Evolutionary conservation across 2,888 invertebrate genomes (phyloP).

Genomic region (Chymomyza procnemis): DNA sequence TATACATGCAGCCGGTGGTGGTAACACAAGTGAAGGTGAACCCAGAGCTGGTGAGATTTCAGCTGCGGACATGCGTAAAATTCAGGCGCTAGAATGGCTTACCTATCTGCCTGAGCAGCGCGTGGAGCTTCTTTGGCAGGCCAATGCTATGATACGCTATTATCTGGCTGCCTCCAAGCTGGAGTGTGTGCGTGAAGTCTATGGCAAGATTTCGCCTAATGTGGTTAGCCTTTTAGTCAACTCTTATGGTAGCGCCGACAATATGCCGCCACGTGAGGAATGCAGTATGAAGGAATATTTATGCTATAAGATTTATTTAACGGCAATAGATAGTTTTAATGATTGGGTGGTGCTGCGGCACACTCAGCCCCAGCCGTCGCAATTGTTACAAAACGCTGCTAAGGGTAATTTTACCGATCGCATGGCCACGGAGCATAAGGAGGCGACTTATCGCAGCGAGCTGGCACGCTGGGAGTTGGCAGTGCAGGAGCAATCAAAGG

Average conservation of each 20-base stretch:
- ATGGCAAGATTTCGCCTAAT: conserved; percentile 85
- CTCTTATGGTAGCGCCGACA: conserved; percentile 77
- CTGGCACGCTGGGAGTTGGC: conserved; percentile 86
- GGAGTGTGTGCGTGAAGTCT: conserved; percentile 88
- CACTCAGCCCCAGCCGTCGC: conserved; percentile 86
- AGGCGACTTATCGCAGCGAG: conserved; percentile 88
- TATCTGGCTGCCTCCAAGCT: conserved; percentile 90
- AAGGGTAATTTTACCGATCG: conserved; percentile 88
- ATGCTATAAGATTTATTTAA: conserved; percentile 91
- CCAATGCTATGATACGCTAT: conserved; percentile 91
- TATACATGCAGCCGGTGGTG: conserved; percentile 78
- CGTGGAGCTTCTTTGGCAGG: conserved; percentile 89
- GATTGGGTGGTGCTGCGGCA: conserved; percentile 93
- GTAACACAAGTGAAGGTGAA: conserved; percentile 68
- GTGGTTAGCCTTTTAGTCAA: conserved; percentile 81
- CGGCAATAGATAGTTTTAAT: conserved; percentile 91
- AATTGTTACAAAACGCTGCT: conserved; percentile 78
- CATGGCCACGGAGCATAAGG: conserved; percentile 91
- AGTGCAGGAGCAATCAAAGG: conserved; percentile 85
- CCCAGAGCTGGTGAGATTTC: conserved; percentile 81
- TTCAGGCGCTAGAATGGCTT: conserved; percentile 91
- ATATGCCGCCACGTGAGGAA: conserved; percentile 79
- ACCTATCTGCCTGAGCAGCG: conserved; percentile 88
- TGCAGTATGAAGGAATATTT: conserved; percentile 87
- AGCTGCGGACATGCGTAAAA: conserved; percentile 85